These are phyloP conservation scores for Cecidostiba fungosa DNA, from an alignment of 2,888 invertebrate species.

Conservation along the genomic window DNA sequence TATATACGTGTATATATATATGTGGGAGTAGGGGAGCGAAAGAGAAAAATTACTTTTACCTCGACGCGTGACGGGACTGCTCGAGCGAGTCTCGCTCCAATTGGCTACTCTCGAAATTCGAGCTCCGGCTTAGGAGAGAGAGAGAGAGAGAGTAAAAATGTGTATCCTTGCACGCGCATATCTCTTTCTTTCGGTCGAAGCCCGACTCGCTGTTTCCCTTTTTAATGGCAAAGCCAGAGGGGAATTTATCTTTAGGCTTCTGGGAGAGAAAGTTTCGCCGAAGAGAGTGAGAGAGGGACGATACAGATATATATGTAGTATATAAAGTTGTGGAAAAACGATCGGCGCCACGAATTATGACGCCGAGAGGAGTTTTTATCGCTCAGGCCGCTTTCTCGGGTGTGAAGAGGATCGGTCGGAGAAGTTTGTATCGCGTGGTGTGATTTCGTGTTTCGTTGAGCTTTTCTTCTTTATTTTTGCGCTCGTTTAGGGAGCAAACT, in stretches of 20 bases:
- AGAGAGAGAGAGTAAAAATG: conserved; percentile 22
- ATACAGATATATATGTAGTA: background rate
- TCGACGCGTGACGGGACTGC: conserved; percentile 49
- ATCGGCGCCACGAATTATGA: conserved; percentile 11
- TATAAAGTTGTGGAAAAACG: conserved; percentile 12
- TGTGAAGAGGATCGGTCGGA: background rate
- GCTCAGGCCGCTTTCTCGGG: background rate
- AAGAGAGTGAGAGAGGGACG: background rate
- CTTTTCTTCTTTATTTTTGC: background rate
- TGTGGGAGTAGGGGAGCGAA: background rate
- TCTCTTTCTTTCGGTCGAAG: background rate
- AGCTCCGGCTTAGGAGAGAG: conserved; percentile 7
- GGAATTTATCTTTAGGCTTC: background rate
- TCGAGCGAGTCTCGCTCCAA: conserved; percentile 18
- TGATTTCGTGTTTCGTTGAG: conserved; percentile 2
- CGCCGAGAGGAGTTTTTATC: background rate
- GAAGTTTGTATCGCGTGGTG: background rate
- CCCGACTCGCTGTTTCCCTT: background rate
- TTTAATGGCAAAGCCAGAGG: background rate
- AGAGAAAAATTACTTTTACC: conserved; percentile 60
- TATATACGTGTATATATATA: background rate
- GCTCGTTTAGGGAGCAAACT: background rate
- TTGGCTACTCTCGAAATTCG: conserved; percentile 52
- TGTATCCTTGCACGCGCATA: background rate
- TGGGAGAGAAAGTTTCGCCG: background rate